Base-by-base conservation (phyloP, 2,888 invertebrate species). In the Nebria salina region DNA sequence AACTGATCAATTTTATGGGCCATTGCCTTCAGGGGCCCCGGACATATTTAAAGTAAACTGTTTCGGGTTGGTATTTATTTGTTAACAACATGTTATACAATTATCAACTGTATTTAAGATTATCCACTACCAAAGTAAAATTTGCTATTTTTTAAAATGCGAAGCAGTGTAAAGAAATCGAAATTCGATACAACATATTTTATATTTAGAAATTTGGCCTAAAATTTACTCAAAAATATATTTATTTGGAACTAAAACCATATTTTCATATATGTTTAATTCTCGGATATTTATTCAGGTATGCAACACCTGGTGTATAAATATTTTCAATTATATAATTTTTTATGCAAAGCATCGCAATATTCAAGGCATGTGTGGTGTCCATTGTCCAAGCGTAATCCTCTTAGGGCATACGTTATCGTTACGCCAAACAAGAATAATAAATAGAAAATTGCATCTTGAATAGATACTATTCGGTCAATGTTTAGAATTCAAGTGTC, bases 1-100 rank as follows among this genome's bases (percentile, higher is more conserved):
- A 88, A 87, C 88, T 88, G 88, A 89, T 89, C 88, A 88, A 89
- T 89, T 89, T 89, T 87, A 87, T 88, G 87, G 85, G 86, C 87
- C 87, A 89, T 88, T 88, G 88, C 84, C 77, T 84, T 83, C 82
- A 82, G 43, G 77, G 81, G 80, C 42, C 70, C 74, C 66, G 83
- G 82, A 84, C 84, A 83, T 85, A 85, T 84, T 84, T 84, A 82
- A 84, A 84, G 68, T 78, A 72, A 78, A 79, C 76, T 68, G 72
- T 82, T 81, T 82, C 64, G 34, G 34, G 34, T 34, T 34, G 34
- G 34, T 34, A 34, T 34, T 34, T 34, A 34, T 34, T 34, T 34
- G 34, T 34, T 34, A 34, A 34, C 34, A 34, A 34, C 34, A 34
- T 34, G 34, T 34, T 34, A 34, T 34, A 5, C 34, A 1, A 34